Evolutionary conservation across 1,140 invertebrate genomes (phyloP).

Genomic region (Sminthurides bifidus): DNA sequence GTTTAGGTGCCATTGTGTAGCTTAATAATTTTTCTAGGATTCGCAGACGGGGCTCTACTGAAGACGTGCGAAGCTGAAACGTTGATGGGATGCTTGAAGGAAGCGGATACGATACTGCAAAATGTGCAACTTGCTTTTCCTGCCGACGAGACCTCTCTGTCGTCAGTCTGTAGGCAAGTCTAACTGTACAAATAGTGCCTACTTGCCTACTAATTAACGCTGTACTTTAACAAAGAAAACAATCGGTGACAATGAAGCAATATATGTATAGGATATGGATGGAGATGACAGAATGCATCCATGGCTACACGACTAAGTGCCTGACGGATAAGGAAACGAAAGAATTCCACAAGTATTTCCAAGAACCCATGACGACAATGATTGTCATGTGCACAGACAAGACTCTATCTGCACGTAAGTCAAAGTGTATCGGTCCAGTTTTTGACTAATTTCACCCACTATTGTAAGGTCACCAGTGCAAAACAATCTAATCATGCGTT

Average conservation of each 20-base stretch:
- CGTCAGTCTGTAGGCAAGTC: constrained; percentile 22
- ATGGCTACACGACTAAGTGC: constrained; percentile 23
- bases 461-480: not conserved
- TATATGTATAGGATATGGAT: constrained; percentile 18
- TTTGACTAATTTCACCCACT: not conserved
- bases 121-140: constrained; percentile 26
- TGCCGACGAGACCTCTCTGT: constrained; percentile 15
- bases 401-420: constrained; percentile 22
- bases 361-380: constrained; percentile 26
- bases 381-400: constrained; percentile 21
- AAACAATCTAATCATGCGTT: constrained; percentile 5
- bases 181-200: not conserved
- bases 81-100: constrained; percentile 20
- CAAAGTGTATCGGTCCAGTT: not conserved
- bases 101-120: constrained; percentile 20
- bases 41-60: not conserved
- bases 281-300: constrained; percentile 23
- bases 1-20: too few species aligned
- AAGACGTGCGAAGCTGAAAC: constrained; percentile 9
- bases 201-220: not conserved
- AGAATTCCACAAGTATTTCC: constrained; percentile 22
- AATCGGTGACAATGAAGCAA: not conserved
- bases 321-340: constrained; percentile 14
- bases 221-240: not conserved
- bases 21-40: not conserved